Evolutionary conservation across 2,113 vertebrate species (phyloP), one percentile per base, ranked within the genome.

Genomic region (Gymnobelideus leadbeateri): DNA sequence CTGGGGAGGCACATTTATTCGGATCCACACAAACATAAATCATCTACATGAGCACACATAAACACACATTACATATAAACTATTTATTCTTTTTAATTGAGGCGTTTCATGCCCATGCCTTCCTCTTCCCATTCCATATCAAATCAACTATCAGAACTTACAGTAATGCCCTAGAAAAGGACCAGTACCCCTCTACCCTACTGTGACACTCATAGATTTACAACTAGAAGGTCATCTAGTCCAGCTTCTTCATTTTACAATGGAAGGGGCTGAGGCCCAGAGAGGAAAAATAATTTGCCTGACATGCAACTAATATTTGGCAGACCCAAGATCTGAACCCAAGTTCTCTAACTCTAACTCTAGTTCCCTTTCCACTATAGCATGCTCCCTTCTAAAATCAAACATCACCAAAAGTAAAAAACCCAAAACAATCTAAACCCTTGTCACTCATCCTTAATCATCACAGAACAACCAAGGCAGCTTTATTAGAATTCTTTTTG

Each of bases 31-130:
- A 55, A 8, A 55, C 25, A 26, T 55, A 26, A 54, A 25, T 54
- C 24, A 54, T 26, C 24, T 24, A 54, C 28, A 12, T 31, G 57
- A 61, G 28, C 3, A 61, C 28, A 61, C 25, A 61, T 9, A 3
- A 12, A 61, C 28, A 61, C 25, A 31, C 26, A 11, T 57, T 28
- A 57, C 55, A 57, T 28, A 46, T 28, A 49, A 47, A 46, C 43
- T 55, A 31, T 54, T 93, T 94, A 55, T 26, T 94, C 50, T 53
- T 95, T 94, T 90, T 95, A 57, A 91, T 3, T n/a, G 43, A 54
- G 50, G 57, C 8, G 14, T 89, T 91, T 37, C 8, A 95, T 53
- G 51, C 28, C 49, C 50, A 55, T 19, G 16, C 3, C 16, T 47
- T 90, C 96, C 37, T 26, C 51, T 61, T 0, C 3, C 54, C 19